Base-by-base conservation (phyloP, 30 jellyfish, hydroid and myxozoan genomes). In the Aurelia sp. region DNA sequence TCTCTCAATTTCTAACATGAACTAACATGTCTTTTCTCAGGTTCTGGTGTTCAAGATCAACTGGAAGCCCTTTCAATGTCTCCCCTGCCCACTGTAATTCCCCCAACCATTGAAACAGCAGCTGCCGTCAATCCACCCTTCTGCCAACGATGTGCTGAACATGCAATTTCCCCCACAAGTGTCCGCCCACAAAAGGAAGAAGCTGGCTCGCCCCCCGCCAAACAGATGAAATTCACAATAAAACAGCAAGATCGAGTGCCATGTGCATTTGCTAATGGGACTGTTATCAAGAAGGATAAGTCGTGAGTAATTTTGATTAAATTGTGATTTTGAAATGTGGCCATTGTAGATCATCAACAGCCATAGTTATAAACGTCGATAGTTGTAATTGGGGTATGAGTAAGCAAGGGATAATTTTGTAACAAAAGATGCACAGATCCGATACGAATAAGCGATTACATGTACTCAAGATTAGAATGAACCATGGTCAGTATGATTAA, bases 21-120 rank as follows among this genome's bases (percentile, higher is more conserved):
- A 17, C 1, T 16, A 20, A 40, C 19, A 13, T 74, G 6, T 74
- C 41, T 2, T 65, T 44, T 65, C 52, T 6, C 50, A 94, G 99
- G 99, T 31, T 85, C 99, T 60, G 99, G 99, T 55, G 99, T 94
- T 13, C 99, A 94, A 74, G 99, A 94, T 76, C 99, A 94, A 75
- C 82, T 94, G 40, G 99, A 94, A 55, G 97, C 99, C 21, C 50
- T 89, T 1, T 44, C 93, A 51, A 41, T 89, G 67, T 73, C 97
- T 7, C 80, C 92, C 52, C 73, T 69, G 75, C 84, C 90, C 72
- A 40, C 82, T 11, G 86, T 68, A 11, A 12, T 68, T 61, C 83
- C 85, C 16, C 65, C 66, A 11, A 60, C 83, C 13, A 18, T 78
- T 3, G 96, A 76, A 63, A 58, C 90, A 30, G 66, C 76, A 63